Base-by-base conservation (phyloP, 2,113 vertebrate genomes). In the Carettochelys insculpta region DNA sequence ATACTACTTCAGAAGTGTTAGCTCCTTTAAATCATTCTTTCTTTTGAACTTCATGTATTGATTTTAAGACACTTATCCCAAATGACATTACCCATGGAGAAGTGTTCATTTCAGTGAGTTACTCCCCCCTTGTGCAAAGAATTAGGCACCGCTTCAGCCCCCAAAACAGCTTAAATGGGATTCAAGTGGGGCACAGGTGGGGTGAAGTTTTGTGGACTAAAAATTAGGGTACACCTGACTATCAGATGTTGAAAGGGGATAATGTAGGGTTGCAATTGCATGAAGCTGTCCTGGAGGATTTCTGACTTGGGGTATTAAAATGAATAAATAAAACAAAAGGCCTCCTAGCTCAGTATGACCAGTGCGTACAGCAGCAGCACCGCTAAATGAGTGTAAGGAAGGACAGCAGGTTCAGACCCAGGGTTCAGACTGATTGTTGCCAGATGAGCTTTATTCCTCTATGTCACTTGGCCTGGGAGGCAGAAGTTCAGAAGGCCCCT, bases 161-260 rank as follows among this genome's bases (percentile, higher is more conserved):
- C 27, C 86, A 45, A 87, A 90, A 82, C 45, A 65, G 2, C 58
- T 92, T 77, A 25, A 24, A 71, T 41, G 38, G 68, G 38, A 71
- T 71, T 71, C 68, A 71, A 25, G 11, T 71, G 68, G 5, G 19
- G 38, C n/a, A 71, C 20, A 45, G 11, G 27, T 22, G 3, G 71
- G 41, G 11, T 45, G 41, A 45, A 43, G 41, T 43, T 41, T 73
- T 41, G 87, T 61, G 80, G 85, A 48, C n/a, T 8, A 68, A 68
- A 27, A 50, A 45, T 34, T 31, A 58, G 52, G 12, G 24, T 65
- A 87, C 77, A 54, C 53, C 87, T 93, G 87, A 83, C 52, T 38
- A 27, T 79, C 34, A 68, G 77, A 82, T 92, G 73, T 90, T 82
- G 5, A 58, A 13, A 31, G 90, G 92, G 92, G 94, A 89, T 90